A percentile compares a stretch with the other conserved stretches of the same genome.
phyloP scores from a whole-genome alignment of 2,888 invertebrate genomes.

The Clitarchus hookeri region DNA sequence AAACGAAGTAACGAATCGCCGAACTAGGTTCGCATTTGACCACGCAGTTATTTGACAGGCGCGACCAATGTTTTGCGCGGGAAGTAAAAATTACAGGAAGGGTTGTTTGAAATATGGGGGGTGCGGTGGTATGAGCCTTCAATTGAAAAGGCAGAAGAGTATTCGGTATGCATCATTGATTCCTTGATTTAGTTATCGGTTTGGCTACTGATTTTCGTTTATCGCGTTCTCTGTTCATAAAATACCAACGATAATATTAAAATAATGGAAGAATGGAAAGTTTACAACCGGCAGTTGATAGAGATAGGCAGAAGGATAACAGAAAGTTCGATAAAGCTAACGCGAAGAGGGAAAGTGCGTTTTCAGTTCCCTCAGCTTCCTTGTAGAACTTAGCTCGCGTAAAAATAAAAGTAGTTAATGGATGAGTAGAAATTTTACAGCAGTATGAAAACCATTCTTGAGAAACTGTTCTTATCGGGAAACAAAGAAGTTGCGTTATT shows the following conservation, averaged over 20 bases:
- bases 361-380: background rate
- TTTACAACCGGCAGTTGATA: conserved; percentile 9
- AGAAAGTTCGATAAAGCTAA: background rate
- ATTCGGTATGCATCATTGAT: conserved; percentile 22
- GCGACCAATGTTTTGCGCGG: conserved; percentile 5
- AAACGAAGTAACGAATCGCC: background rate
- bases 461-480: background rate
- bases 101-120: conserved; percentile 21
- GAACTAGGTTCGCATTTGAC: background rate
- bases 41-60: conserved; percentile 14
- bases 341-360: background rate
- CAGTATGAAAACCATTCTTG: background rate
- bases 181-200: conserved; percentile 17
- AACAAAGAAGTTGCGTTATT: no score
- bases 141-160: conserved; percentile 16
- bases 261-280: conserved; percentile 24
- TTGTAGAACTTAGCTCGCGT: background rate
- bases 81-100: background rate
- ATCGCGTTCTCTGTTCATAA: conserved; percentile 22
- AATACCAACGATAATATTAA: conserved; percentile 23
- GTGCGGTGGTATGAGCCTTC: background rate
- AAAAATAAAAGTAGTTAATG: background rate
- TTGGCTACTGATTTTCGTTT: conserved; percentile 18
- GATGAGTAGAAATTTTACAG: background rate
- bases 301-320: conserved; percentile 3